Percentiles rank a stretch among this genome's conserved stretches.
Conservation (phyloP, 2,797 vertebrate species). For the Hirundo rustica region DNA sequence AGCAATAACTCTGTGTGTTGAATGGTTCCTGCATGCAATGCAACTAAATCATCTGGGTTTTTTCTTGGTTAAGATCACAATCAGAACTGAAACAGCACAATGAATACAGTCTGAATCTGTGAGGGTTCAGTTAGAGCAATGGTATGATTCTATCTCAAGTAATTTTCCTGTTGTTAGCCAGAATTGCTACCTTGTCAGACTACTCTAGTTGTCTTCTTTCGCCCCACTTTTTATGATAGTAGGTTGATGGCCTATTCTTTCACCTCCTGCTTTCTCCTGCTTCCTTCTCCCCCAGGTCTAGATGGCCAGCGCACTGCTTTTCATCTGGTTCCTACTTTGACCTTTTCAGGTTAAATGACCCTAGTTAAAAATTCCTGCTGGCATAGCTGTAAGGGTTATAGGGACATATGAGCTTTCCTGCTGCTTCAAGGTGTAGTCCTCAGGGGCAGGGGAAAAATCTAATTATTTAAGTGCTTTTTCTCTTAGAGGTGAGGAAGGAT, state of each 20-base stretch:
- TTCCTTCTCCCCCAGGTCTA: constrained; percentile 31
- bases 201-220: not conserved
- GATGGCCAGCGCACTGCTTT: constrained; percentile 43
- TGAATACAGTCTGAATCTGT: not conserved
- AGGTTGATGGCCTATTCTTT: constrained; percentile 26
- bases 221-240: not conserved
- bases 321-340: constrained; percentile 56
- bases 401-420: constrained; percentile 46
- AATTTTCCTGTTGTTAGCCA: not conserved
- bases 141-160: not conserved
- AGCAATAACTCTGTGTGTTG: not conserved
- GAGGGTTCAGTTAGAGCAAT: not conserved
- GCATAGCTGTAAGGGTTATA: constrained; percentile 16
- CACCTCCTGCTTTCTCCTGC: constrained; percentile 9
- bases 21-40: not conserved
- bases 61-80: not conserved
- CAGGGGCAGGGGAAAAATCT: constrained; percentile 29
- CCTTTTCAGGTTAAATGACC: constrained; percentile 58
- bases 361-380: constrained; percentile 62
- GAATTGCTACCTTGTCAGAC: not conserved
- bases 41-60: not conserved
- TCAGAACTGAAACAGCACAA: not conserved
- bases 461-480: constrained; percentile 54
- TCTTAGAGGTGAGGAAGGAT: constrained; percentile 22
- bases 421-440: constrained; percentile 55